Percentiles rank a stretch among this genome's conserved stretches.
These are phyloP conservation scores for Percopsis transmontana DNA, from an alignment of 2,113 vertebrate species.

Conservation along the genomic window DNA sequence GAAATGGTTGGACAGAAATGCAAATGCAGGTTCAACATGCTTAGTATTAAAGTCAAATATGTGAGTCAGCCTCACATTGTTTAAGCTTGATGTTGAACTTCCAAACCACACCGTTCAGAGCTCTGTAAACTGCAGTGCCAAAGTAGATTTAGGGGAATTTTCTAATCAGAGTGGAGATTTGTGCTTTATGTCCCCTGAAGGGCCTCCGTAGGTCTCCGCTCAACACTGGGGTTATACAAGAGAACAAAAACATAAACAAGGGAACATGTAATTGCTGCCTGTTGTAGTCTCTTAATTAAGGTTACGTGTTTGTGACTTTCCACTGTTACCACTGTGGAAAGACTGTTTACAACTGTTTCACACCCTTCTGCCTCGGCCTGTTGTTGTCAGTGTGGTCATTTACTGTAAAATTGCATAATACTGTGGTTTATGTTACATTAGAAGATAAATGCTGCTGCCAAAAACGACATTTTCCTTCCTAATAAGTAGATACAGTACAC, in stretches of 20 bases:
- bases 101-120: not conserved
- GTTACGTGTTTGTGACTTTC: conserved; percentile 17
- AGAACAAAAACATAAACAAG: conserved; percentile 24
- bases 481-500: too few species aligned
- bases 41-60: too few species aligned
- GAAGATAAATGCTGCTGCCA: too few species aligned
- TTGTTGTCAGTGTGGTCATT: conserved; percentile 16
- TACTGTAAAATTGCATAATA: too few species aligned
- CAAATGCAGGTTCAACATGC: too few species aligned
- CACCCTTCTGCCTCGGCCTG: conserved; percentile 14
- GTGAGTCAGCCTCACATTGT: not conserved
- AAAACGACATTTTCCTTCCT: too few species aligned
- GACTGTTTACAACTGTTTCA: conserved; percentile 38
- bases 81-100: not conserved
- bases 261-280: conserved; percentile 5
- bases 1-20: too few species aligned
- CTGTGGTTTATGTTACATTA: too few species aligned
- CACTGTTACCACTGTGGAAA: conserved; percentile 15
- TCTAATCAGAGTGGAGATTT: conserved; percentile 9
- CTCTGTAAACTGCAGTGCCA: conserved; percentile 1
- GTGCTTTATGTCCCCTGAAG: conserved; percentile 11
- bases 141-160: not conserved
- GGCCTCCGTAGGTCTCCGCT: not conserved
- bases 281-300: conserved; percentile 1
- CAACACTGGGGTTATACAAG: not conserved